phyloP scores from a whole-genome alignment of 2,888 invertebrate species.

The Lycaena phlaeas region DNA sequence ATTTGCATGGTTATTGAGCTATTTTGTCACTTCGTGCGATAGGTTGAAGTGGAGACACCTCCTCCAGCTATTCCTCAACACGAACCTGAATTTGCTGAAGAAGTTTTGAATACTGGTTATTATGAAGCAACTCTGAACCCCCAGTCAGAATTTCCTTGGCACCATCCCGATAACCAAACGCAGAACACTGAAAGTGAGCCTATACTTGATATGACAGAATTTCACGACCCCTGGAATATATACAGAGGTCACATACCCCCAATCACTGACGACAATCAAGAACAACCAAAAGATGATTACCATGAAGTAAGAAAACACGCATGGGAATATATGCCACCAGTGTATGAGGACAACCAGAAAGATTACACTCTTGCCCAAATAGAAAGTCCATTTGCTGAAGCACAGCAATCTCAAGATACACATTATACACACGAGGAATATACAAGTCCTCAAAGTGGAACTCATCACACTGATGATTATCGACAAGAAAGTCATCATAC shows the following conservation, averaged over 20 bases:
- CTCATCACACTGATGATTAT: constrained; percentile 15
- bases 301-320: constrained; percentile 44
- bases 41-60: constrained; percentile 54
- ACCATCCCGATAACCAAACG: constrained; percentile 44
- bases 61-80: constrained; percentile 27
- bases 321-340: constrained; percentile 37
- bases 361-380: constrained; percentile 20
- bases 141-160: constrained; percentile 63
- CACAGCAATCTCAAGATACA: constrained; percentile 10
- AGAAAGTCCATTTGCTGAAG: constrained; percentile 15
- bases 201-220: constrained; percentile 37
- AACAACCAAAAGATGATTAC: constrained; percentile 28
- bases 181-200: constrained; percentile 25
- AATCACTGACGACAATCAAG: constrained; percentile 25
- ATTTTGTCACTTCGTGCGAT: constrained; percentile 58
- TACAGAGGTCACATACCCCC: constrained; percentile 71
- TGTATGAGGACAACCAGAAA: constrained; percentile 21
- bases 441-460: constrained; percentile 18
- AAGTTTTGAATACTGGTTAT: constrained; percentile 25
- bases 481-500: background rate
- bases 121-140: constrained; percentile 52
- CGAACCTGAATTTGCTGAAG: constrained; percentile 26
- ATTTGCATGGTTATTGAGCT: constrained; percentile 61
- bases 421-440: constrained; percentile 16
- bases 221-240: constrained; percentile 83